Conservation (phyloP, 2,797 vertebrate genomes). For the Oreonectes daqikongensis region DNA sequence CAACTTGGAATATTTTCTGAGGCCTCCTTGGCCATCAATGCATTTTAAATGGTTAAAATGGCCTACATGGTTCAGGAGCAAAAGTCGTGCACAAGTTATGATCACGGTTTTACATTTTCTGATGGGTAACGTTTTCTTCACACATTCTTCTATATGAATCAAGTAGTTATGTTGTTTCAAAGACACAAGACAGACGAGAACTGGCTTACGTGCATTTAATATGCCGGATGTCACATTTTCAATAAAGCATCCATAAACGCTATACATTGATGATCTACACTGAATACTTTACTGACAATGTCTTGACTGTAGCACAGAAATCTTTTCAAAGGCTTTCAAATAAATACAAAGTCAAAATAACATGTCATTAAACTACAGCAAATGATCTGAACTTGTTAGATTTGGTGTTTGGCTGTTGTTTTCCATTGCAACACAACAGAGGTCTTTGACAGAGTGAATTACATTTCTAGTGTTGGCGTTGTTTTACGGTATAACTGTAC, state of each 20-base stretch:
- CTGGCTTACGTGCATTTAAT: slow-evolving; percentile 48
- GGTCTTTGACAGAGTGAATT: neutral
- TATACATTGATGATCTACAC: slow-evolving; percentile 37
- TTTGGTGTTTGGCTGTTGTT: slow-evolving; percentile 42
- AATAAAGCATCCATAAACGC: slow-evolving; percentile 34
- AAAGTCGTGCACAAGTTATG: neutral
- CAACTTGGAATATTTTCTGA: too few relatives aligned
- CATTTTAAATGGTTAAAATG: neutral
- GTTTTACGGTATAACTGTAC: slow-evolving; percentile 4
- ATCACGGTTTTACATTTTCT: neutral
- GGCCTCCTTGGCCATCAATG: neutral
- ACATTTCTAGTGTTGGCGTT: neutral
- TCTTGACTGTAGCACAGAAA: slow-evolving; percentile 18
- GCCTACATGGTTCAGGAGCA: neutral
- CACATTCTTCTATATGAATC: neutral
- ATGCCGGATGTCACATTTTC: slow-evolving; percentile 51
- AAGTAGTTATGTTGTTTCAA: neutral
- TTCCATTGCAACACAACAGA: slow-evolving; percentile 15
- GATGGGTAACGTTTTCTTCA: neutral
- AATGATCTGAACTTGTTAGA: slow-evolving; percentile 9
- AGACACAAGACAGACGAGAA: neutral
- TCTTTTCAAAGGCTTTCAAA: slow-evolving; percentile 4
- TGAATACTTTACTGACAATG: slow-evolving; percentile 25
- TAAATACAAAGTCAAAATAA: slow-evolving; percentile 47
- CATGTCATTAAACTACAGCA: slow-evolving; percentile 36